Base-by-base conservation (phyloP, 92 coral and sea anemone genomes). In the Siderastrea siderea region DNA sequence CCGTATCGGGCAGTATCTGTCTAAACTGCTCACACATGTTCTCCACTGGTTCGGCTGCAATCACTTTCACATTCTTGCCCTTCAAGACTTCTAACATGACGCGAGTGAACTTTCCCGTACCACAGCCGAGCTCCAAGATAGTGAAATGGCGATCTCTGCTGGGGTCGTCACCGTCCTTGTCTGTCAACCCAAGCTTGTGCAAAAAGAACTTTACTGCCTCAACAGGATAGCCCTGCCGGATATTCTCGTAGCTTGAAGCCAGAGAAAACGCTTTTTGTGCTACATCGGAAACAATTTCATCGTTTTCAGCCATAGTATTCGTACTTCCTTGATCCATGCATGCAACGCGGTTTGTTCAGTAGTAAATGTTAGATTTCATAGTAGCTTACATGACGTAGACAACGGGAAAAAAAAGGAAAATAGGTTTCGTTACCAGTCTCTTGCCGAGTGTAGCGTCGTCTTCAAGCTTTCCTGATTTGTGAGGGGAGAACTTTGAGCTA, bases 81-180 rank as follows among this genome's bases (percentile, higher is more conserved):
- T 80, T 68, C 67, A 91, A 59, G 47, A 88, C 93, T 10, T 86
- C 88, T 53, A 57, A 52, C 96, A 94, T 88, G 8, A 88, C 93
- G 2, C 96, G 84, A 45, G 96, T 94, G 72, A 94, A 94, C 87
- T 91, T 81, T 12, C 96, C 96, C 45, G 96, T 94, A 10, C 96
- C 96, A 51, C 94, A 92, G 50, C 96, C 96, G 11, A 94, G 91
- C 48, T 94, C 96, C 54, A 94, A 73, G 52, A 94, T 85, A 3
- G 89, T 91, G 53, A 88, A 26, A 11, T 63, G 75, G 78, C 70
- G 83, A 52, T 77, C 75, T 6, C 46, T 7, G 6, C n/a, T 16
- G 15, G 69, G 49, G 14, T 4, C 48, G 6, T 47, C 72, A 4
- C 65, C 45, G 77, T 88, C 68, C 80, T 91, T 68, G 7, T 75